Evolutionary conservation across 2,888 invertebrate genomes (phyloP).

Genomic region (Petrolisthes manimaculis): DNA sequence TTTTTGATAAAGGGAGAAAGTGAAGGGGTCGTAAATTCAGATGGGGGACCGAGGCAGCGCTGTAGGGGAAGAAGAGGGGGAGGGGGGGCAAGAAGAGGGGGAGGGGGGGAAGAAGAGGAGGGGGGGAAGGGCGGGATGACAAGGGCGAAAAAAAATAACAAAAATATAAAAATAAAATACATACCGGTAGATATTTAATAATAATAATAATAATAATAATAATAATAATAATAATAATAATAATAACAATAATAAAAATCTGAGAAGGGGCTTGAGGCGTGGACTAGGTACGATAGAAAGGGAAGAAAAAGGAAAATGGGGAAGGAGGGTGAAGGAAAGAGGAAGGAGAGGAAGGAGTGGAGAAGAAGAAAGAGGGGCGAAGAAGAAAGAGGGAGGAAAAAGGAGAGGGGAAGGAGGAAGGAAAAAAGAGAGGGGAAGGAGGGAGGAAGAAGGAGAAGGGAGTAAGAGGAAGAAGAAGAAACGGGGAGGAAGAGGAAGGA

Average conservation of each 20-base stretch:
- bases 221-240: too few species aligned
- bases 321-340: not conserved
- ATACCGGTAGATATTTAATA: too few species aligned
- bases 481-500: not conserved
- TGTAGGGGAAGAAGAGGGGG: not conserved
- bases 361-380: not conserved
- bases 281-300: not conserved
- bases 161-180: not conserved
- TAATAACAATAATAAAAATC: too few species aligned
- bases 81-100: not conserved
- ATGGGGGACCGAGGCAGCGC: too few species aligned
- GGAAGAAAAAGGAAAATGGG: not conserved
- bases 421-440: not conserved
- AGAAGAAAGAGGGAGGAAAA: not conserved
- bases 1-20: too few species aligned
- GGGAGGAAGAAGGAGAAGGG: not conserved
- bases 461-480: not conserved
- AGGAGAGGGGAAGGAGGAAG: not conserved
- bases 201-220: too few species aligned
- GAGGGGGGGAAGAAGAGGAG: not conserved
- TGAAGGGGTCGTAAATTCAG: too few species aligned
- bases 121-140: not conserved
- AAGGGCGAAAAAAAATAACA: not conserved
- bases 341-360: not conserved
- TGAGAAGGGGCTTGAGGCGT: too few species aligned